Base-by-base conservation (phyloP, 2,797 vertebrate genomes). In the Myripristis jacobus region DNA sequence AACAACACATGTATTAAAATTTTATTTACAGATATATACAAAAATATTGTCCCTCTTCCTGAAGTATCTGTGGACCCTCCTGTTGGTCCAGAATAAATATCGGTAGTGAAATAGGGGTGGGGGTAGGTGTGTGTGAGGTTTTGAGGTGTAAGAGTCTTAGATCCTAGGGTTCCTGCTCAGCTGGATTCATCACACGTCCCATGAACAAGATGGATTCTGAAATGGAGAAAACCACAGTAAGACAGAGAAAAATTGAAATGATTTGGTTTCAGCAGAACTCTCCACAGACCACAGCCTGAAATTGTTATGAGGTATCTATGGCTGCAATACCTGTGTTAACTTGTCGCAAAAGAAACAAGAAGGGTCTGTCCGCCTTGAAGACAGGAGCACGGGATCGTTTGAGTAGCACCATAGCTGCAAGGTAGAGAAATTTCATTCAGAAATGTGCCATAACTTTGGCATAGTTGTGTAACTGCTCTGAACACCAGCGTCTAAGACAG, bases 341-440 rank as follows among this genome's bases (percentile, higher is more conserved):
- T 66, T 96, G 94, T 85, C 94, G 92, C 67, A 97, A 89, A 29
- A 96, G 91, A 82, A 97, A 97, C 21, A 94, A 79, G 89, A 97
- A 98, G 6, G 96, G 95, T 18, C 93, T 88, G 68, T 98, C 95
- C 7, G 95, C 97, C 91, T 97, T 98, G 82, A 98, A 97, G 74
- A 96, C 83, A 0, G 96, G 93, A 15, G 93, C 93, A n/a, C 94
- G 91, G 41, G 96, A 97, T 83, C 96, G 91, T 91, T 97, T 98
- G 47, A 96, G 90, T 50, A 97, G 89, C 75, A 97, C 85, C 94
- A 98, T 96, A 41, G 94, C 96, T 98, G 83, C 25, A 76, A 55
- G 3, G 29, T 27, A 3, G 21, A 67, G 10, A 62, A 41, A 44
- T 12, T 1, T 25, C 19, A 34, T 24, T 60, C 15, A 47, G 6